Conservation (phyloP, 2,888 invertebrate species). For the Anaspis maculata region DNA sequence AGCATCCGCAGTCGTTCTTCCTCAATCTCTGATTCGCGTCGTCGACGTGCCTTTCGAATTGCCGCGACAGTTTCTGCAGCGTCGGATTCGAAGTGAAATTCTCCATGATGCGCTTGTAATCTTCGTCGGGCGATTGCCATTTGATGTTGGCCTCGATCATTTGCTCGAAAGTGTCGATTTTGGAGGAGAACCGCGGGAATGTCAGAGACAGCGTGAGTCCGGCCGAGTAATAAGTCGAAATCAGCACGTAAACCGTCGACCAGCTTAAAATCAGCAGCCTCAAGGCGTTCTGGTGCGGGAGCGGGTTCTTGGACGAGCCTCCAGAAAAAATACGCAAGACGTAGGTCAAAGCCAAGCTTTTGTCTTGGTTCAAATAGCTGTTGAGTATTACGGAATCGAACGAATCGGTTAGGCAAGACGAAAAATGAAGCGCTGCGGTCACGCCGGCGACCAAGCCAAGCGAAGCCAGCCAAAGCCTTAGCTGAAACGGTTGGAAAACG, state of each 20-base stretch:
- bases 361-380: too few relatives aligned
- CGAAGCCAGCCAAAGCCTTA: too few relatives aligned
- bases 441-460: too few relatives aligned
- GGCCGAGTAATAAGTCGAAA: conserved; percentile 18
- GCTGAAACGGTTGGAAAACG: too few relatives aligned
- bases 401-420: too few relatives aligned
- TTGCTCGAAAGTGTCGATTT: conserved; percentile 18
- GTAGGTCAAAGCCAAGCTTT: too few relatives aligned
- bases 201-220: conserved; percentile 14
- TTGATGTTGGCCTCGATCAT: conserved; percentile 16
- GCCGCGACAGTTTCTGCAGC: conserved; percentile 2
- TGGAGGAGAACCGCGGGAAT: conserved; percentile 17
- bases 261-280: conserved; percentile 12
- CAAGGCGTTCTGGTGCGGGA: conserved; percentile 2
- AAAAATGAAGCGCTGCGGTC: too few relatives aligned
- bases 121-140: conserved; percentile 16
- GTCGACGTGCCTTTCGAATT: not conserved
- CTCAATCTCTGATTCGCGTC: conserved; percentile 2
- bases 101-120: conserved; percentile 12
- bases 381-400: too few relatives aligned
- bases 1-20: not conserved
- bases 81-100: conserved; percentile 6
- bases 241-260: conserved; percentile 13
- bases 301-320: too few relatives aligned
- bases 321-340: too few relatives aligned